Evolutionary conservation across 2,797 vertebrate genomes (phyloP).

Genomic region (Odontamblyopus lacepedii): DNA sequence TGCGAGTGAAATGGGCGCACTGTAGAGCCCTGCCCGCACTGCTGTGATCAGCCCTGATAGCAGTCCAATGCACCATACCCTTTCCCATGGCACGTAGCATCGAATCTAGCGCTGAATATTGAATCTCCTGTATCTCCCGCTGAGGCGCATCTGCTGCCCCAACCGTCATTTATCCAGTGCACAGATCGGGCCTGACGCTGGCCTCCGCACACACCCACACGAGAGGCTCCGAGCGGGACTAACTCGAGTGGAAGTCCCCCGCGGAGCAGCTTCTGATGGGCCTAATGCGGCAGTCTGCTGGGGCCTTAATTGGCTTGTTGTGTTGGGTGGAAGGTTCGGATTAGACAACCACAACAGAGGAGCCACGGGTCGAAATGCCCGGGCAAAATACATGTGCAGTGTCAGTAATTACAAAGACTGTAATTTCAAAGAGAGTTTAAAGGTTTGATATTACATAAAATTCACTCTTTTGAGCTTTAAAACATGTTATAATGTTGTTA

Average conservation of each 20-base stretch:
- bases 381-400: background rate
- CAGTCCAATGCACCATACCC: background rate
- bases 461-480: too few species aligned
- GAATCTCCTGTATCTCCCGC: background rate
- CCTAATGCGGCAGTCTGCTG: slow-evolving; percentile 2
- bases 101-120: background rate
- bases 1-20: too few species aligned
- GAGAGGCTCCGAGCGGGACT: background rate
- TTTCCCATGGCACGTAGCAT: background rate
- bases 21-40: too few species aligned
- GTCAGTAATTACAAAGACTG: too few species aligned
- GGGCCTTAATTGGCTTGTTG: slow-evolving; percentile 8
- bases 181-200: slow-evolving; percentile 1
- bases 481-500: too few species aligned
- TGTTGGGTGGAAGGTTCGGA: background rate
- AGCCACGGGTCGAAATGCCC: background rate
- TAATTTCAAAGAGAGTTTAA: too few species aligned
- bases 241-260: slow-evolving; percentile 11
- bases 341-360: background rate
- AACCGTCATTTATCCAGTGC: slow-evolving; percentile 3
- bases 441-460: too few species aligned
- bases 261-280: slow-evolving; percentile 3
- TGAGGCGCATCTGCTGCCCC: slow-evolving; percentile 1
- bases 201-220: background rate
- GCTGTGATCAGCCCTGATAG: background rate